These are phyloP conservation scores for Diachasma alloeum DNA, from an alignment of 1,140 invertebrate species.

Conservation along the genomic window DNA sequence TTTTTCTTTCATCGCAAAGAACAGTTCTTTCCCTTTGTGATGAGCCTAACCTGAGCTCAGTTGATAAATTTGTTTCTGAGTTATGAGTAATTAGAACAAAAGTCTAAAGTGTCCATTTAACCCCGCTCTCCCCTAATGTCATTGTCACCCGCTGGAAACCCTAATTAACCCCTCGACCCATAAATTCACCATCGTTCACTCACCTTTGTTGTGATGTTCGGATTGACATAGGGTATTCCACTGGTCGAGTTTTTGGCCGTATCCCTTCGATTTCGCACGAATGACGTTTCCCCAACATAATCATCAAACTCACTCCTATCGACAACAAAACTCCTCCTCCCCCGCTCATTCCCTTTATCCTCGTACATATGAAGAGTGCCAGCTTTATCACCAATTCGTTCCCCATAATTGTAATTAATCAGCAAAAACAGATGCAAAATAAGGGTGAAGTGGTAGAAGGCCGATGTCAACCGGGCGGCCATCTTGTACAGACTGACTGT, in stretches of 20 bases:
- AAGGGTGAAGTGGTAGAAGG: constrained; percentile 42
- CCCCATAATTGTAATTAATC: constrained; percentile 44
- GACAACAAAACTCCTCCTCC: constrained; percentile 39
- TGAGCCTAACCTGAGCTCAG: no score
- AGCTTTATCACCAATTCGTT: constrained; percentile 43
- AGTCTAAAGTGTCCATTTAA: no score
- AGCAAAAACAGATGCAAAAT: constrained; percentile 47
- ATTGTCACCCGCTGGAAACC: no score
- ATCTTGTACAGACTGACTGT: constrained; percentile 57
- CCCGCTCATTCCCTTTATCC: constrained; percentile 21
- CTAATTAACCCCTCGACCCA: no score
- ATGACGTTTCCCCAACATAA: constrained; percentile 45
- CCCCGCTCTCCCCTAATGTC: no score
- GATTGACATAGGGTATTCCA: constrained; percentile 35
- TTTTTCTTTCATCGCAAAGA: no score
- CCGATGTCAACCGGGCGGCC: constrained; percentile 56
- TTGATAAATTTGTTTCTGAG: no score
- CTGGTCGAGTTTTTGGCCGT: constrained; percentile 11
- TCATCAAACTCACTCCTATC: constrained; percentile 31
- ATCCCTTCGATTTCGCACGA: constrained; percentile 40
- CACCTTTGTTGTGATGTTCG: constrained; percentile 54
- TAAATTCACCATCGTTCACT: neutral
- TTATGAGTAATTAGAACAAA: no score
- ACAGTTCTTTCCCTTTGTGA: no score
- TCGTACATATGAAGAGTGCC: constrained; percentile 38